A percentile compares a stretch with the other conserved stretches of the same genome.
phyloP scores from a whole-genome alignment of 2,113 vertebrate genomes.

The Phrynosoma blainvillii region DNA sequence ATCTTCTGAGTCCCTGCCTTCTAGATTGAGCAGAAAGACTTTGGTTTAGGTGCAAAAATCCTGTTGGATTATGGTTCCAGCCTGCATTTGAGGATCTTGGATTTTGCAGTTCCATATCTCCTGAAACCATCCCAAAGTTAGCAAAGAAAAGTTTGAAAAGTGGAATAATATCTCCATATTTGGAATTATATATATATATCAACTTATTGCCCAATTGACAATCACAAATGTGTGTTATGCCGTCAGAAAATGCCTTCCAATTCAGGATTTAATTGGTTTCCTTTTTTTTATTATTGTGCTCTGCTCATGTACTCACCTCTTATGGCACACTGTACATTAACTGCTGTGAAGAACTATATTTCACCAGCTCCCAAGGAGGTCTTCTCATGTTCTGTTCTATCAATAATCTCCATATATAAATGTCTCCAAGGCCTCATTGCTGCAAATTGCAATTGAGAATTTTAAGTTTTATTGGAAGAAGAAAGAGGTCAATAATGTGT shows the following conservation, averaged over 20 bases:
- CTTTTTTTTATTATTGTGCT: slow-evolving; percentile 11
- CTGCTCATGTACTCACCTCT: slow-evolving; percentile 7
- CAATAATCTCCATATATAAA: slow-evolving; percentile 5
- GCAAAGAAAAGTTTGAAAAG: slow-evolving; percentile 10
- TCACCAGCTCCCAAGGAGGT: slow-evolving; percentile 17
- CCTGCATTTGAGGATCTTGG: too few relatives aligned
- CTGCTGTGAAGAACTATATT: background rate
- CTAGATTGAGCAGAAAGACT: too few relatives aligned
- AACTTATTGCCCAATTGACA: slow-evolving; percentile 28
- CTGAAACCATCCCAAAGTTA: background rate
- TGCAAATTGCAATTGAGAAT: background rate
- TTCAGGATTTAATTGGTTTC: slow-evolving; percentile 30
- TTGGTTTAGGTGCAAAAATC: too few relatives aligned
- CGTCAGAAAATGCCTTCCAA: slow-evolving; percentile 15
- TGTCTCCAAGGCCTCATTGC: background rate
- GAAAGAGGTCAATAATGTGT: background rate
- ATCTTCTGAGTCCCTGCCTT: too few relatives aligned
- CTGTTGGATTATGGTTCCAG: too few relatives aligned
- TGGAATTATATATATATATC: slow-evolving; percentile 10
- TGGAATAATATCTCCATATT: background rate
- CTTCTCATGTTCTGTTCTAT: background rate
- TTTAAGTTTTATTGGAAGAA: background rate
- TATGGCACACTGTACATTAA: slow-evolving; percentile 21
- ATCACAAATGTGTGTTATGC: slow-evolving; percentile 12
- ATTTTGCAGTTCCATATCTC: too few relatives aligned